phyloP scores from a whole-genome alignment of 1,140 invertebrate genomes.

The Rhynchophorus ferrugineus region DNA sequence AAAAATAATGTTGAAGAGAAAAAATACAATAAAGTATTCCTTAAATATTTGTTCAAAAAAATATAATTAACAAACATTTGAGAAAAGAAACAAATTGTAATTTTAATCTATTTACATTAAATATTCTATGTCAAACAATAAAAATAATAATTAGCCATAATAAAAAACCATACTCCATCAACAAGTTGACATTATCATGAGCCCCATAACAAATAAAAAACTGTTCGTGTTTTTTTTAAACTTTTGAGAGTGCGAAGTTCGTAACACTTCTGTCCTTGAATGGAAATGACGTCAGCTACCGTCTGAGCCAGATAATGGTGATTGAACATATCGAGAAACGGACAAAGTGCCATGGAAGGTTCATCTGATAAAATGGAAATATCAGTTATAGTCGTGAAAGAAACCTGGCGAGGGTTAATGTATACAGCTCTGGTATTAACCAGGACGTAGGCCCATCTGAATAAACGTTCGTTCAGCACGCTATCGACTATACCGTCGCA shows the following conservation, averaged over 20 bases:
- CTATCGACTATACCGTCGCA: slow-evolving; percentile 21
- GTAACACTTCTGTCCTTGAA: slow-evolving; percentile 43
- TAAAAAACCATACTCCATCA: slow-evolving; percentile 71
- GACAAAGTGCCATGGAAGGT: slow-evolving; percentile 60
- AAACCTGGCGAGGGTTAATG: slow-evolving; percentile 32
- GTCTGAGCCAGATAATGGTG: slow-evolving; percentile 47
- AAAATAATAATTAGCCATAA: too few species aligned
- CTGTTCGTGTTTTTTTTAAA: slow-evolving; percentile 50
- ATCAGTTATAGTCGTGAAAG: slow-evolving; percentile 19
- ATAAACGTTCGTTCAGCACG: slow-evolving; percentile 42
- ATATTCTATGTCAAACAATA: too few species aligned
- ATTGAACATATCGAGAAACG: slow-evolving; percentile 74
- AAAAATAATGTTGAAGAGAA: too few species aligned
- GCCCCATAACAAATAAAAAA: slow-evolving; percentile 71
- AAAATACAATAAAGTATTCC: too few species aligned
- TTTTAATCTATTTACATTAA: too few species aligned
- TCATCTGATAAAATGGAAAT: slow-evolving; percentile 38
- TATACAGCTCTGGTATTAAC: slow-evolving; percentile 70
- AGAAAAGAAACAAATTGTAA: too few species aligned
- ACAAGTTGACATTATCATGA: slow-evolving; percentile 59
- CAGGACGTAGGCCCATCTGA: slow-evolving; percentile 56
- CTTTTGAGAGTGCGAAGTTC: slow-evolving; percentile 44
- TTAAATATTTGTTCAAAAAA: too few species aligned
- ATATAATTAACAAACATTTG: too few species aligned
- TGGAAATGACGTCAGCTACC: slow-evolving; percentile 41